Percentiles rank a stretch among this genome's conserved stretches.
phyloP scores from a whole-genome alignment of 2,113 vertebrate genomes.

The Zosterops borbonicus region DNA sequence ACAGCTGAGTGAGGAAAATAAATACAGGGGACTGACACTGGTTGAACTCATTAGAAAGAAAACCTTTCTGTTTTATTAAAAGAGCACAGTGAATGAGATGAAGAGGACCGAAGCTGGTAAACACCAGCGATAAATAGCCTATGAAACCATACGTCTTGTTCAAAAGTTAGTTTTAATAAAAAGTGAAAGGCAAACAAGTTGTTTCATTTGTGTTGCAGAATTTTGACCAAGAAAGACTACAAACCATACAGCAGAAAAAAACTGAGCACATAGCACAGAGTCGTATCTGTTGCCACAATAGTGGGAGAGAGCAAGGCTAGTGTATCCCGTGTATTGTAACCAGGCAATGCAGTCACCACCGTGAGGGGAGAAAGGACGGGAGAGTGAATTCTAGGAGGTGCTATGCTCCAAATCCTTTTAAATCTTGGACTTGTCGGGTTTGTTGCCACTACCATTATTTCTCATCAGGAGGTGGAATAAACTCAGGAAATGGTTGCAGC shows the following conservation, averaged over 20 bases:
- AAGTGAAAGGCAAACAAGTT: background rate
- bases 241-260: background rate
- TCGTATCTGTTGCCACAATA: rapidly evolving
- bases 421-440: background rate
- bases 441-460: background rate
- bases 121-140: background rate
- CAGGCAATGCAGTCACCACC: background rate
- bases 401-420: background rate
- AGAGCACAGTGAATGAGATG: background rate
- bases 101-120: background rate
- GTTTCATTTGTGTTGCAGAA: background rate
- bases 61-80: background rate
- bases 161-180: background rate
- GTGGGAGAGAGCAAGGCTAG: background rate
- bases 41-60: background rate
- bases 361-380: no score
- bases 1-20: background rate
- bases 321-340: rapidly evolving
- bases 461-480: background rate
- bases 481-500: background rate
- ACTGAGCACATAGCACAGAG: rapidly evolving
- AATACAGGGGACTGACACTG: background rate
- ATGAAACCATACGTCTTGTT: background rate
- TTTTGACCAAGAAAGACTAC: background rate
- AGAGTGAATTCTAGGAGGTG: background rate